These are phyloP conservation scores for Cottus gobio DNA, from an alignment of 2,113 vertebrate genomes.

Conservation along the genomic window DNA sequence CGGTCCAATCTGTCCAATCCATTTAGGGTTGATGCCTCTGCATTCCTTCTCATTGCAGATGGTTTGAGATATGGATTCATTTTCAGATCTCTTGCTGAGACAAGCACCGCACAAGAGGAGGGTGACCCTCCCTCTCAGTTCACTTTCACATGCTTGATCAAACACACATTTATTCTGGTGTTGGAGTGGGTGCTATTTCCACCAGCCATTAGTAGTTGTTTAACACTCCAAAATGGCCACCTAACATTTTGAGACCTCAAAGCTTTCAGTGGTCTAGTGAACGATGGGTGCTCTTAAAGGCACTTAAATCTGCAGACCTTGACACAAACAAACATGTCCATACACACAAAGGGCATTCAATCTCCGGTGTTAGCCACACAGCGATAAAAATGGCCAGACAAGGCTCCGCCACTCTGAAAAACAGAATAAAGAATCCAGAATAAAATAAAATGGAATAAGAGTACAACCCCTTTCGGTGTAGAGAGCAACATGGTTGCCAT, in stretches of 20 bases:
- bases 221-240: constrained; percentile 43
- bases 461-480: neutral
- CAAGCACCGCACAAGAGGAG: constrained; percentile 8
- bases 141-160: constrained; percentile 40
- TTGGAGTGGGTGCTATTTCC: constrained; percentile 46
- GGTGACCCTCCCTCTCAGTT: constrained; percentile 21
- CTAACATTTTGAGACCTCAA: constrained; percentile 43
- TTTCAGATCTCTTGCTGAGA: constrained; percentile 29
- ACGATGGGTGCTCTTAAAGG: constrained; percentile 31
- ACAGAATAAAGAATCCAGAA: neutral
- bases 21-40: constrained; percentile 35
- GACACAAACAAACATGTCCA: constrained; percentile 34
- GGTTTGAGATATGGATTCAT: constrained; percentile 48
- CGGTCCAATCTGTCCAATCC: constrained; percentile 60
- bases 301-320: constrained; percentile 35
- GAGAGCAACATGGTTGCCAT: neutral
- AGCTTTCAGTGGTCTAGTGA: constrained; percentile 34
- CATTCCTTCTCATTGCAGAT: constrained; percentile 42
- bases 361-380: neutral
- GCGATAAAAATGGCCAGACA: constrained; percentile 5
- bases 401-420: neutral
- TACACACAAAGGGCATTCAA: neutral
- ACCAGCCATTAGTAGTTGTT: constrained; percentile 38
- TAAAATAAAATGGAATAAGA: neutral
- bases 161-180: constrained; percentile 32